A percentile compares a stretch with the other conserved stretches of the same genome.
These are phyloP conservation scores for Jordanella pulchra DNA, from an alignment of 2,797 vertebrate genomes.

Conservation along the genomic window DNA sequence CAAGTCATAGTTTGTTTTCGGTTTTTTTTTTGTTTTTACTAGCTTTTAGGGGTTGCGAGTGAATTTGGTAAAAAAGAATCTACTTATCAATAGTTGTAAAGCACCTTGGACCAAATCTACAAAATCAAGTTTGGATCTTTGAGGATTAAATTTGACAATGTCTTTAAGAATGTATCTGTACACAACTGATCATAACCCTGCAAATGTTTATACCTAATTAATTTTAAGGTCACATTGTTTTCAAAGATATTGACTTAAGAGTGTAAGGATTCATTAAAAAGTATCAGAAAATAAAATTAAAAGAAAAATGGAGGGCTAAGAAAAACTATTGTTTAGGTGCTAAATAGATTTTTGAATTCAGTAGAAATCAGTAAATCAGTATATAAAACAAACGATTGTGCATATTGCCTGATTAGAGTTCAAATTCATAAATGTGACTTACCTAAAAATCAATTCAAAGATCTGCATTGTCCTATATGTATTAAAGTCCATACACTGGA, in stretches of 20 bases:
- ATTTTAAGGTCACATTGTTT: background rate
- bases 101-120: too few species aligned
- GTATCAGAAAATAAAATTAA: background rate
- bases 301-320: background rate
- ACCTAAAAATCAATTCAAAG: conserved; percentile 47
- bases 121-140: too few species aligned
- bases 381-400: conserved; percentile 25
- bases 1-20: too few species aligned
- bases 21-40: too few species aligned
- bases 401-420: conserved; percentile 49
- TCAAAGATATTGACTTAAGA: background rate
- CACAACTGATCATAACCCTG: background rate
- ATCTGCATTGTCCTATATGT: conserved; percentile 40
- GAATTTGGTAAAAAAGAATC: too few species aligned
- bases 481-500: background rate
- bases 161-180: background rate
- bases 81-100: too few species aligned
- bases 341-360: conserved; percentile 14
- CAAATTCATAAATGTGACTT: conserved; percentile 22
- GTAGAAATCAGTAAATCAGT: conserved; percentile 21
- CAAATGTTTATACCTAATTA: background rate
- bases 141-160: too few species aligned
- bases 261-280: background rate
- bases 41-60: too few species aligned
- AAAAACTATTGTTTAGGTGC: background rate